Base-by-base conservation (phyloP, 1,140 invertebrate species). In the Ephestia elutella region DNA sequence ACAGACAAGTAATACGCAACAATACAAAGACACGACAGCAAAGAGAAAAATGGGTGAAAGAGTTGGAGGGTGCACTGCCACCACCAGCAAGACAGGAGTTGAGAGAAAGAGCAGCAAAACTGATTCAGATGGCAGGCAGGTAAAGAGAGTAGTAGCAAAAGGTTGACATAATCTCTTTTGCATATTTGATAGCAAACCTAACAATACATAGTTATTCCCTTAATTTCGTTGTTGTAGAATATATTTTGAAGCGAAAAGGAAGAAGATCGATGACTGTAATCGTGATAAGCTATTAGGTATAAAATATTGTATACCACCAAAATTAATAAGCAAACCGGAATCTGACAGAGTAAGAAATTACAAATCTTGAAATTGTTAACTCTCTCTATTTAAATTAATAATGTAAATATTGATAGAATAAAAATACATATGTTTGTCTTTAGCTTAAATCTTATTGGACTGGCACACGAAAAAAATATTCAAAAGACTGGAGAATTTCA, bases 181-280 rank as follows among this genome's bases (percentile, higher is more conserved):
- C n/a, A n/a, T n/a, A n/a, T n/a, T n/a, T n/a, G n/a, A n/a, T n/a
- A n/a, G n/a, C n/a, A n/a, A n/a, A n/a, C n/a, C n/a, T n/a, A n/a
- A n/a, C n/a, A n/a, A n/a, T n/a, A n/a, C n/a, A n/a, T n/a, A n/a
- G n/a, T n/a, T n/a, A n/a, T n/a, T n/a, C 15, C n/a, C 0, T n/a
- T n/a, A 15, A 15, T n/a, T 15, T 44, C n/a, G n/a, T n/a, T 25
- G 10, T 60, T 61, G 0, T 59, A 85, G 82, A 68, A 51, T 32
- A 10, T 82, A 78, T 62, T 79, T 82, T 57, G 56, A 73, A 59
- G 54, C 76, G 7, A 83, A 85, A 61, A 70, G 80, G 58, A 58
- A 66, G 49, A 70, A 54, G 21, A 28, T 71, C 19, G 49, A 50
- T 57, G 58, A 78, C 57, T 75, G 68, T 51, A 68, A 68, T 59